Base-by-base conservation (phyloP, 2,888 invertebrate species). In the Salticus scenicus region DNA sequence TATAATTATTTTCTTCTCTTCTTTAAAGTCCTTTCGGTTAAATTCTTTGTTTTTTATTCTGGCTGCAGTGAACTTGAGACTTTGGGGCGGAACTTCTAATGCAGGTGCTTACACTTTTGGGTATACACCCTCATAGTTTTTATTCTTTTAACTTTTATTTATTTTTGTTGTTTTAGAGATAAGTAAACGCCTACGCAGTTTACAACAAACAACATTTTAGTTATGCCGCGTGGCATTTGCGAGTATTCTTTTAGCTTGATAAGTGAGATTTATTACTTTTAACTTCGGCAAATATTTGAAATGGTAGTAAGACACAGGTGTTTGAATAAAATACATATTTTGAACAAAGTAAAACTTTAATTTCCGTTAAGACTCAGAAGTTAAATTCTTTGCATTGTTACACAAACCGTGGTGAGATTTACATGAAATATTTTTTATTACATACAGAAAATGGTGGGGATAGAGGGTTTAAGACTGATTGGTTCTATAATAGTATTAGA, bases 91-190 rank as follows among this genome's bases (percentile, higher is more conserved):
- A 64, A 64, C 82, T 71, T 47, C 17, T 42, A 71, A 31, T n/a
- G 82, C 82, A 82, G 82, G 82, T 82, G 82, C 82, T 82, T 75
- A 82, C 70, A 75, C 82, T 75, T 71, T 76, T 82, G 63, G 64
- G 82, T 41, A 57, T 33, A 70, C 82, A 82, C 82, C 82, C 82
- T 82, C 24, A 28, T 51, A 24, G n/a, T 69, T 30, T 81, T 57
- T 5, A 57, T 17, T 57, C 24, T 5, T 57, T 57, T 57, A 24
- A 24, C 2, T 57, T 57, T 57, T 24, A 20, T 57, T 57, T 20
- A 7, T 57, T 57, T 24, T 1, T 57, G 57, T 82, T 75, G 63
- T 71, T 51, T 76, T 75, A 33, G 57, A 27, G 17, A 64, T 51
- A 33, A 27, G 33, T 20, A 27, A 42, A 82, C 82, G 82, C 82